A percentile compares a stretch with the other conserved stretches of the same genome.
Conservation (phyloP, 1,140 invertebrate species). For the Nomia melanderi region DNA sequence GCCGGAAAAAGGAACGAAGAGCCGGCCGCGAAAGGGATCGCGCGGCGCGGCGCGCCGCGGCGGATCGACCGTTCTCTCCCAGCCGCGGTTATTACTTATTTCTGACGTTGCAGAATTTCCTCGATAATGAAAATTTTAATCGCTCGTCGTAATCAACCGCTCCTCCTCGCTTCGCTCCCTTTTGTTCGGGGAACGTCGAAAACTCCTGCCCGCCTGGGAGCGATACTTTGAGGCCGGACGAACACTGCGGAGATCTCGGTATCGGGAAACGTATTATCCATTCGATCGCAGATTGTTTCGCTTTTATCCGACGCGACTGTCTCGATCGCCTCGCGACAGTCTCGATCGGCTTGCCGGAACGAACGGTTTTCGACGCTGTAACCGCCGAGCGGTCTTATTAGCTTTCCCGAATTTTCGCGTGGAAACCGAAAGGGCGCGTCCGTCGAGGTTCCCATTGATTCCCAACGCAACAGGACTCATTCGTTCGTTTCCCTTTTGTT, state of each 20-base stretch:
- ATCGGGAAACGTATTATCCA: not conserved
- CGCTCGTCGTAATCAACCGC: slow-evolving; percentile 29
- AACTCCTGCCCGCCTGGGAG: not conserved
- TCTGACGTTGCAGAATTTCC: slow-evolving; percentile 41
- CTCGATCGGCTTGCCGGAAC: too few species aligned
- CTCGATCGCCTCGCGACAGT: not conserved
- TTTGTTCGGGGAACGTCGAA: slow-evolving; percentile 20
- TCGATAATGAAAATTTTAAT: slow-evolving; percentile 51
- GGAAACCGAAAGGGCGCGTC: too few species aligned
- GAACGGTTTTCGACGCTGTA: too few species aligned
- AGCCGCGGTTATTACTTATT: slow-evolving; percentile 25
- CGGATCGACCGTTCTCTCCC: not conserved
- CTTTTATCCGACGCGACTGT: not conserved
- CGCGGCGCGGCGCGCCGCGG: not conserved
- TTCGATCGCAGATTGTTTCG: not conserved
- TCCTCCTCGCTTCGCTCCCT: slow-evolving; percentile 17
- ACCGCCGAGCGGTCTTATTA: too few species aligned
- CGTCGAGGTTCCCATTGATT: too few species aligned
- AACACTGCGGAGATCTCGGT: not conserved
- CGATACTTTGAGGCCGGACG: not conserved
- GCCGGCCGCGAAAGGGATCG: too few species aligned
- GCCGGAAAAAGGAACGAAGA: too few species aligned
- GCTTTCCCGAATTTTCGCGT: too few species aligned
- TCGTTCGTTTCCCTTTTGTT: too few species aligned
- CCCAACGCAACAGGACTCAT: too few species aligned